Evolutionary conservation across 2,797 vertebrate genomes (phyloP).

Genomic region (Helarctos malayanus): DNA sequence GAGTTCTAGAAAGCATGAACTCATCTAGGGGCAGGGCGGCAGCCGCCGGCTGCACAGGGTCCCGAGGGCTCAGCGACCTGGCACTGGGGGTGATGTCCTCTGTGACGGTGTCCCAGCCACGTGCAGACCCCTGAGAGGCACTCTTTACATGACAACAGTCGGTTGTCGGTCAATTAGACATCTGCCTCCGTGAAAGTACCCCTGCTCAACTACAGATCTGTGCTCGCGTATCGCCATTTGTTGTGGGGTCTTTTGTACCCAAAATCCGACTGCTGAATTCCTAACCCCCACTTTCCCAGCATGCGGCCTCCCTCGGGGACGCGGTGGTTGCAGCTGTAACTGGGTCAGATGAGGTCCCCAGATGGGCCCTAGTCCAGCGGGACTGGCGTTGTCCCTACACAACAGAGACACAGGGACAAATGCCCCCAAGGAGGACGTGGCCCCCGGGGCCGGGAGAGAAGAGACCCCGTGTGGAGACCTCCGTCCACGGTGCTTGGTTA

Average conservation of each 20-base stretch:
- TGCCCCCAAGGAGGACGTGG: neutral
- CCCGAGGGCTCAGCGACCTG: fast-evolving
- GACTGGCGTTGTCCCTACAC: neutral
- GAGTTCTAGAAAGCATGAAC: too few species aligned
- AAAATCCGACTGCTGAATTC: neutral
- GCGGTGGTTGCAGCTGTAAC: neutral
- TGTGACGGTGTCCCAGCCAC: fast-evolving
- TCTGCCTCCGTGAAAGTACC: neutral
- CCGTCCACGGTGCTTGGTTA: neutral
- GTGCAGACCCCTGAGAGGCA: neutral
- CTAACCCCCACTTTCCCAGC: neutral
- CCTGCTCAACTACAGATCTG: neutral
- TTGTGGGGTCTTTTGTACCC: neutral
- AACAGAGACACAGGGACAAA: neutral
- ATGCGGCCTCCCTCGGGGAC: neutral
- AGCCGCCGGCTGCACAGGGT: too few species aligned
- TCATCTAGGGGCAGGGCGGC: fast-evolving
- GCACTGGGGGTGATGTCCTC: fast-evolving
- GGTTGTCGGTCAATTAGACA: too few species aligned
- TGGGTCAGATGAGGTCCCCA: neutral
- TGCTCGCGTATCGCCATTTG: neutral
- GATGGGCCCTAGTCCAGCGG: neutral
- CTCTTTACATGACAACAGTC: neutral
- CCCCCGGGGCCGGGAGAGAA: neutral
- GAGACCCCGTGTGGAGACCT: neutral